phyloP scores from a whole-genome alignment of 2,113 vertebrate species.

The Tichodroma muraria region DNA sequence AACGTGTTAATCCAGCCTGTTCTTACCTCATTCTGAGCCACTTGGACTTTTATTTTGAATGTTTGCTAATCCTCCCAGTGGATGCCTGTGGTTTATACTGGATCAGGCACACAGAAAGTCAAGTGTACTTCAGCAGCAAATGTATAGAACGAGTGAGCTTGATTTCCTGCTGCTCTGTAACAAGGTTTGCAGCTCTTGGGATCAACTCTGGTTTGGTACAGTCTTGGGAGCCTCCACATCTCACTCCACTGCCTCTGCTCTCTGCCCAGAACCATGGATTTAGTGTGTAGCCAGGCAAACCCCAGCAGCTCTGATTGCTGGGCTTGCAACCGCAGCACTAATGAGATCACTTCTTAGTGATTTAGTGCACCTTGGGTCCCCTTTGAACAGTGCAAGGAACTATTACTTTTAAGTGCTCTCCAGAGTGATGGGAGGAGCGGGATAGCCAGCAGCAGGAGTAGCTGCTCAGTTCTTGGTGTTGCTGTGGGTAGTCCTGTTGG shows the following conservation, averaged over 20 bases:
- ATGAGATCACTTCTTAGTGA: not conserved
- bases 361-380: not conserved
- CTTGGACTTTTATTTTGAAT: not conserved
- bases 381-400: not conserved
- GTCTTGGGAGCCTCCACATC: not conserved
- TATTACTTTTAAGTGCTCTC: not conserved
- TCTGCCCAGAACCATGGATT: not conserved
- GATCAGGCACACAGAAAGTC: not conserved
- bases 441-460: not conserved
- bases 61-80: constrained; percentile 34
- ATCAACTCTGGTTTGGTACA: not conserved
- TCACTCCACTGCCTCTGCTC: not conserved
- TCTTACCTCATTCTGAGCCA: not conserved
- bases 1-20: not conserved
- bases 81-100: constrained; percentile 29
- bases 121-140: constrained; percentile 11
- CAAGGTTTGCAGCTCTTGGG: not conserved
- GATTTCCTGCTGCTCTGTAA: not conserved
- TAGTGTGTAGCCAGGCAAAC: not conserved
- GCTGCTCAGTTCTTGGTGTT: not conserved
- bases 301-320: not conserved
- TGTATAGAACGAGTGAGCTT: not conserved
- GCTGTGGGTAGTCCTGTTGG: not conserved
- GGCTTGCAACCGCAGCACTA: not conserved
- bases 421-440: not conserved